Evolutionary conservation across 2,888 invertebrate species (phyloP), one percentile per base, ranked within the genome.

Genomic region (Dryobota labecula): DNA sequence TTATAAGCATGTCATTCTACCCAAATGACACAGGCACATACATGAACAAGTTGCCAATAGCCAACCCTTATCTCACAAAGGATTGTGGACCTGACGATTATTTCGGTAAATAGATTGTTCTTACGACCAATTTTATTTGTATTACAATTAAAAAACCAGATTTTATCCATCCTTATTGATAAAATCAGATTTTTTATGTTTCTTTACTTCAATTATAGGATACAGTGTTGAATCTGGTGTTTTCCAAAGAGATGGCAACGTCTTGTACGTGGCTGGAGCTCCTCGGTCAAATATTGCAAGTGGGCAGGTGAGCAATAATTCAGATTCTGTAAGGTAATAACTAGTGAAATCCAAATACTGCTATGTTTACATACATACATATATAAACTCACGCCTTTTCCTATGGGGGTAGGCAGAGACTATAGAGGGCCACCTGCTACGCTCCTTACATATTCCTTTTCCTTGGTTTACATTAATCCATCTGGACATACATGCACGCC

Each of bases 201-300:
- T 51, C 15, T 51, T 27, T 3, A 53, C 7, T 27, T 47, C 54
- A 20, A 43, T 88, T 91, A 13, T 80, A 96, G 97, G 97, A 2
- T 97, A 97, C 83, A 94, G 96, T 45, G 95, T 96, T 0, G 96
- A 96, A 67, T 95, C 96, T 5, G 97, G 97, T 20, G 84, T 92
- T 60, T 96, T 96, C 73, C 92, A 93, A 63, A 81, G 87, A 62
- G 90, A 90, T 54, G 91, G 92, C 0, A 83, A 79, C 2, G 87
- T 91, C 0, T 89, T 96, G 2, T 96, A 96, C 63, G 94, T 96
- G 0, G 95, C 95, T 0, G 96, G 96, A 18, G 96, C 96, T 11
- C 97, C 97, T 0, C 90, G 97, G 63, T 95, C 94, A 2, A 89
- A 90, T 65, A 84, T 76, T 51, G 94, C 93, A 8, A 91, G 89